Evolutionary conservation across 30 jellyfish, hydroid and myxozoan genomes (phyloP), one percentile per base, ranked within the genome.

Genomic region (Aurelia aurita): DNA sequence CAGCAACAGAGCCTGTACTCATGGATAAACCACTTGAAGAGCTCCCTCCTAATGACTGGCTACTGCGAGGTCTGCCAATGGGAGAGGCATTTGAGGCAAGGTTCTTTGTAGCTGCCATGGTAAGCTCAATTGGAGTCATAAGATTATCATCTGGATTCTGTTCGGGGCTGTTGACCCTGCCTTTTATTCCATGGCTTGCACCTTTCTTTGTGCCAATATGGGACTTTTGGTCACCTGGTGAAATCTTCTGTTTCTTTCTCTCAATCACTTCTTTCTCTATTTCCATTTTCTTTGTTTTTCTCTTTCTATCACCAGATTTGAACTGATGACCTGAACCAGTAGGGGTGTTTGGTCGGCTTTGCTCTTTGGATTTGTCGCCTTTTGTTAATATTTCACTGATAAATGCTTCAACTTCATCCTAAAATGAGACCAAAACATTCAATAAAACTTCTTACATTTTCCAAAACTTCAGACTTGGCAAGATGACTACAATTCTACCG

Each of bases 331-430:
- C 54, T 29, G 84, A 74, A 29, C 81, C 29, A 12, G 87, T 14
- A 13, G 93, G 80, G 31, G 93, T 69, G 59, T 45, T 74, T 59
- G 93, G 87, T 39, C 87, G 44, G 32, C 57, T 19, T 23, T 49
- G 5, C 0, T 83, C 93, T 59, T 60, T 83, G 16, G 74, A 13
- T 25, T 61, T 70, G 65, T 83, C 93, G 10, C 60, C 19, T 44
- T 29, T 69, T 18, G 63, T 68, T 23, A 34, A 47, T 3, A 70
- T 26, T 15, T 64, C 74, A 20, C 45, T 27, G 72, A 83, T 83
- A 26, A 83, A 83, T 11, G 49, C 46, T 26, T 70, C 93, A 19
- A 83, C 49, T 34, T 83, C 93, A 70, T 83, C 93, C 93, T 83
- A 39, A 10, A 46, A 76, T 22, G 29, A 39, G 43, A 58, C 16